Evolutionary conservation across 2,888 invertebrate species (phyloP).

Genomic region (Thymelicus lineola): DNA sequence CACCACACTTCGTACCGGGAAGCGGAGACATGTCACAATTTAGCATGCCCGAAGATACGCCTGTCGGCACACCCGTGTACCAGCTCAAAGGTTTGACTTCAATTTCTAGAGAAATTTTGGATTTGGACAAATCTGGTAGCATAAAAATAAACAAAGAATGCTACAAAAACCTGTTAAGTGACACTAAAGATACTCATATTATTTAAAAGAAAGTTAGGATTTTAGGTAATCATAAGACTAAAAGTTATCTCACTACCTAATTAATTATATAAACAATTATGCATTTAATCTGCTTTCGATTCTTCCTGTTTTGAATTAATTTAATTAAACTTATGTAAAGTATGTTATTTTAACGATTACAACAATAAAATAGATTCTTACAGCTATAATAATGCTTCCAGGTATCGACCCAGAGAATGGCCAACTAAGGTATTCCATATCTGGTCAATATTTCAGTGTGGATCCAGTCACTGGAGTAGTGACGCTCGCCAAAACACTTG

Average conservation of each 20-base stretch:
- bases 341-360: too few species aligned
- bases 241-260: too few species aligned
- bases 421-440: constrained; percentile 90
- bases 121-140: too few species aligned
- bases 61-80: constrained; percentile 90
- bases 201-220: too few species aligned
- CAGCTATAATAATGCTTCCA: constrained; percentile 47
- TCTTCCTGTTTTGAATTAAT: too few species aligned
- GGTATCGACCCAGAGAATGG: constrained; percentile 91
- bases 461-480: constrained; percentile 91
- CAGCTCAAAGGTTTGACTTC: constrained; percentile 86
- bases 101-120: not conserved
- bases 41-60: constrained; percentile 89
- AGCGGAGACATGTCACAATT: constrained; percentile 91
- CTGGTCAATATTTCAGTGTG: constrained; percentile 93
- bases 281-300: too few species aligned
- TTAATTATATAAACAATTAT: too few species aligned
- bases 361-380: too few species aligned
- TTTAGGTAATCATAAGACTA: too few species aligned
- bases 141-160: not conserved
- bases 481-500: constrained; percentile 88
- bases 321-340: too few species aligned
- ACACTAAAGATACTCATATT: too few species aligned
- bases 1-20: constrained; percentile 90
- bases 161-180: too few species aligned